A percentile compares a stretch with the other conserved stretches of the same genome.
Conservation (phyloP, 1,140 invertebrate genomes). For the Spodoptera litura region DNA sequence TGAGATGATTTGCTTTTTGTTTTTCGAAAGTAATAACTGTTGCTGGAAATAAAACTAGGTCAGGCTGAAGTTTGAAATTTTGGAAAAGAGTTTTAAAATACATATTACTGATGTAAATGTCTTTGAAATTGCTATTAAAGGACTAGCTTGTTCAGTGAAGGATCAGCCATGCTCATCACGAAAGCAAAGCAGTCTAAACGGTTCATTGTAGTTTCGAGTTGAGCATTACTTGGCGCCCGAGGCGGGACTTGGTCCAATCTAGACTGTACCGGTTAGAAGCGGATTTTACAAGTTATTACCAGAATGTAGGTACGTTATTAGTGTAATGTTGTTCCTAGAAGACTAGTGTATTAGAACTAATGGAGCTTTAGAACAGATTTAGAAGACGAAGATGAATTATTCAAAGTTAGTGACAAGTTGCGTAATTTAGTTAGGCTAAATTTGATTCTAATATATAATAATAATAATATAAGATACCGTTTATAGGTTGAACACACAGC, state of each 20-base stretch:
- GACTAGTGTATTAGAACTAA: slow-evolving; percentile 1
- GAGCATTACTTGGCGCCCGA: slow-evolving; percentile 23
- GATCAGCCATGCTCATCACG: slow-evolving; percentile 14
- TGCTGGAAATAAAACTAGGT: too few relatives aligned
- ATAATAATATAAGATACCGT: too few relatives aligned
- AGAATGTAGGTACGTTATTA: slow-evolving; percentile 22
- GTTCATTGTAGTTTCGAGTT: slow-evolving; percentile 41
- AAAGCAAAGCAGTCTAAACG: slow-evolving; percentile 27
- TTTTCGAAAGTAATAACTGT: too few relatives aligned
- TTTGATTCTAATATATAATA: too few relatives aligned
- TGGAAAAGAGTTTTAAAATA: too few relatives aligned
- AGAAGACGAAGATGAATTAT: too few relatives aligned
- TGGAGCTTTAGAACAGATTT: neutral
- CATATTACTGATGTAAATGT: too few relatives aligned
- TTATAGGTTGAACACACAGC: too few relatives aligned
- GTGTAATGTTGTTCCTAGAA: neutral
- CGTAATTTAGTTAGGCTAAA: too few relatives aligned
- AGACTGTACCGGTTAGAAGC: slow-evolving; percentile 11
- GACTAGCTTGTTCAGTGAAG: neutral
- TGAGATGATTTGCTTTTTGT: neutral
- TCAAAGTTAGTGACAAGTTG: too few relatives aligned
- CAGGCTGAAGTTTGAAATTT: too few relatives aligned
- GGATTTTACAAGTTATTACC: slow-evolving; percentile 45
- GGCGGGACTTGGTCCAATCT: slow-evolving; percentile 15
- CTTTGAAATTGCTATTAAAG: neutral